phyloP scores from a whole-genome alignment of 1,140 invertebrate genomes.

The Pinna nobilis region DNA sequence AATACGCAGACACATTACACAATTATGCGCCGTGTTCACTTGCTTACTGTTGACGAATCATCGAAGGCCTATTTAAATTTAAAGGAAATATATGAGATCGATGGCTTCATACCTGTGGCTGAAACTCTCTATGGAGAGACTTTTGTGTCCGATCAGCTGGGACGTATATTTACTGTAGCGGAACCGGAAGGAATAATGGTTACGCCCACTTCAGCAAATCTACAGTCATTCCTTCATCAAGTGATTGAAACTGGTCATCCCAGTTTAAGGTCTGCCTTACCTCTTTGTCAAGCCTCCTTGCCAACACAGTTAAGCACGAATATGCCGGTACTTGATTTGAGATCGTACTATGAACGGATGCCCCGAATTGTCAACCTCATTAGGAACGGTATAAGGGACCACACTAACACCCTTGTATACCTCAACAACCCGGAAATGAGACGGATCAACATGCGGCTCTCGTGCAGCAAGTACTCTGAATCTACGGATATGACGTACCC shows the following conservation, averaged over 20 bases:
- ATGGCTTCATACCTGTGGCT: too few relatives aligned
- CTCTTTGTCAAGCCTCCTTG: too few relatives aligned
- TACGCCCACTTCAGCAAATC: not conserved
- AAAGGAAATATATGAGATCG: too few relatives aligned
- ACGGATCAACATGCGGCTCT: not conserved
- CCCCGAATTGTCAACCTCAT: not conserved
- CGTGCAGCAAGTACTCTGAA: not conserved
- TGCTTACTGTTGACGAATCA: too few relatives aligned
- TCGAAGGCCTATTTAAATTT: too few relatives aligned
- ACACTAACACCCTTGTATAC: not conserved
- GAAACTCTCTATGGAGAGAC: too few relatives aligned
- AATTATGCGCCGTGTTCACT: too few relatives aligned
- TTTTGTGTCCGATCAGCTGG: not conserved
- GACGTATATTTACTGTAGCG: not conserved
- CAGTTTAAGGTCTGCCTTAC: too few relatives aligned
- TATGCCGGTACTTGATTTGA: not conserved
- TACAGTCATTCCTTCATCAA: not conserved
- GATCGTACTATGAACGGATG: not conserved
- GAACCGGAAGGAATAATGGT: not conserved
- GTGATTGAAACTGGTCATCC: too few relatives aligned
- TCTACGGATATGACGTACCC: not conserved
- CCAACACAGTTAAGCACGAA: not conserved
- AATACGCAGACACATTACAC: too few relatives aligned
- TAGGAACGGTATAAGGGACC: constrained; percentile 8
- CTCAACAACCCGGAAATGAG: not conserved